phyloP scores from a whole-genome alignment of 1,140 invertebrate genomes.

The Drosophila pachea region DNA sequence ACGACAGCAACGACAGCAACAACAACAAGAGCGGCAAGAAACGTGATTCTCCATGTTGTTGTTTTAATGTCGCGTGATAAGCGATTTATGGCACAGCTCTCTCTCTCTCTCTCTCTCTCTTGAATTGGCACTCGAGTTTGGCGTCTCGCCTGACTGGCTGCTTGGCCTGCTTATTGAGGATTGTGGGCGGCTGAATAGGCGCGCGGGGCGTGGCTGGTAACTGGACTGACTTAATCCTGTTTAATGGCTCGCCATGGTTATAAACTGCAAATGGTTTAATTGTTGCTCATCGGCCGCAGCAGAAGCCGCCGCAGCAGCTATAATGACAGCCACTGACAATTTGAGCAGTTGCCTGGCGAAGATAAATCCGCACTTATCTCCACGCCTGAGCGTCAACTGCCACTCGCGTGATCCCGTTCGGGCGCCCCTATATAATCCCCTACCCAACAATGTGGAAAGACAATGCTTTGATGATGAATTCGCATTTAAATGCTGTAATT shows the following conservation, averaged over 20 bases:
- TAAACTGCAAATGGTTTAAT: constrained; percentile 76
- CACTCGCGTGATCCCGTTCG: constrained; percentile 10
- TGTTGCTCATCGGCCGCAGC: constrained; percentile 48
- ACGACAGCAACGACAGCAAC: constrained; percentile 18
- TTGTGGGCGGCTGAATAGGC: not conserved
- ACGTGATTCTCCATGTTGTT: constrained; percentile 54
- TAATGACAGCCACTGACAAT: constrained; percentile 39
- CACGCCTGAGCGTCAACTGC: not conserved
- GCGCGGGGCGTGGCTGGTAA: constrained; percentile 12
- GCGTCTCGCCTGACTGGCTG: constrained; percentile 62
- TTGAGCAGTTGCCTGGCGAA: constrained; percentile 30
- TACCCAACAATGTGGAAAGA: not conserved
- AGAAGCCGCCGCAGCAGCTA: constrained; percentile 9
- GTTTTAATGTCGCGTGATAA: constrained; percentile 77
- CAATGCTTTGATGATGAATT: too few species aligned
- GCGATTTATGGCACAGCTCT: constrained; percentile 71
- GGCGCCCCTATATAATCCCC: not conserved
- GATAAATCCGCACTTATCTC: constrained; percentile 8
- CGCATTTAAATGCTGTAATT: too few species aligned
- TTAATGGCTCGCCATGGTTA: constrained; percentile 73
- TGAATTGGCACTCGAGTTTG: constrained; percentile 71
- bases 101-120: constrained; percentile 20
- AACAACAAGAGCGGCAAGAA: constrained; percentile 10
- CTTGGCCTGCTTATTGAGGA: constrained; percentile 27
- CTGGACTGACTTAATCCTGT: constrained; percentile 71